Evolutionary conservation across 2,888 invertebrate genomes (phyloP).

Genomic region (Boloria selene): DNA sequence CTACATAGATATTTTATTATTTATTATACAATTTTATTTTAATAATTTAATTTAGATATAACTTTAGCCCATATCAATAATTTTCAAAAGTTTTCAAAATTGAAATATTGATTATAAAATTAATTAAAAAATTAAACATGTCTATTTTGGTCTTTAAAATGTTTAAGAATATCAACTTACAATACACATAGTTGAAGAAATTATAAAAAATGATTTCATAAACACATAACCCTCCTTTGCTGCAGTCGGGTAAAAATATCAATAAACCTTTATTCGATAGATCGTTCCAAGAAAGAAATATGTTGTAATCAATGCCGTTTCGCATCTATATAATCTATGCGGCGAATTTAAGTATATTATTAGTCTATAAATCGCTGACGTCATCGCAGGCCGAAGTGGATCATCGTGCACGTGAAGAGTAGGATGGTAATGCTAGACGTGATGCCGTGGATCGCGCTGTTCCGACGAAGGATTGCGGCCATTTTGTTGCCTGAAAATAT

Average conservation of each 20-base stretch:
- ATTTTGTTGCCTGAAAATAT: conserved; percentile 71
- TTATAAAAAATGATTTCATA: not conserved
- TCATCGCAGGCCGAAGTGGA: conserved; percentile 76
- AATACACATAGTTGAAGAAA: not conserved
- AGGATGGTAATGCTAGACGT: conserved; percentile 72
- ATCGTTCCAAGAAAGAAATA: conserved; percentile 12
- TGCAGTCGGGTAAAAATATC: not conserved
- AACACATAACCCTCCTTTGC: too few relatives aligned
- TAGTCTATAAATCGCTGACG: conserved; percentile 50
- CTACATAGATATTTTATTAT: conserved; percentile 33
- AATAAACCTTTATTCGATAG: not conserved
- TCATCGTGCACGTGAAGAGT: conserved; percentile 64
- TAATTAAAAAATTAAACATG: conserved; percentile 1
- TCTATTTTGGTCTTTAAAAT: conserved; percentile 17
- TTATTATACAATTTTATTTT: conserved; percentile 30
- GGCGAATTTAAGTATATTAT: conserved; percentile 38
- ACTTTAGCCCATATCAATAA: conserved; percentile 10
- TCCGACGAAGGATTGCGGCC: conserved; percentile 76
- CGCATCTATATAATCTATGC: conserved; percentile 37
- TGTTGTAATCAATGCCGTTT: conserved; percentile 20
- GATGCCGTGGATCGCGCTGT: conserved; percentile 77
- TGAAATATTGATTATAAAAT: not conserved
- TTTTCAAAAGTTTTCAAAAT: not conserved
- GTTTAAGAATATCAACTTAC: too few relatives aligned
- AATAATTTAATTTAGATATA: conserved; percentile 7